Conservation (phyloP, 2,113 vertebrate genomes). For the Strigops habroptila region DNA sequence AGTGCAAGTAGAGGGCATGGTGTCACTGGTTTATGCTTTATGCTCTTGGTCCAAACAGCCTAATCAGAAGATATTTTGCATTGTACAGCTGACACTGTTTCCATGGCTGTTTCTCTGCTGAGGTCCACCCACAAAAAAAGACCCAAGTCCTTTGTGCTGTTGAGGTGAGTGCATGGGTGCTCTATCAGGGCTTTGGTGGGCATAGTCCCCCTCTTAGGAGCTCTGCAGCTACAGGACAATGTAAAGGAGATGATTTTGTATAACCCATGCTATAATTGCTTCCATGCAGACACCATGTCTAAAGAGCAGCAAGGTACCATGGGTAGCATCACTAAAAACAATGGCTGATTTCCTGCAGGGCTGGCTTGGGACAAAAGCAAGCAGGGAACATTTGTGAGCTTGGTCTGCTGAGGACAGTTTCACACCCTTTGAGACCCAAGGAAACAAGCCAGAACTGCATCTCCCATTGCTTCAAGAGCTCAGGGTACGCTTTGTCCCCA, state of each 20-base stretch:
- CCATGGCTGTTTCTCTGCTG: neutral
- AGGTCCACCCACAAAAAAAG: neutral
- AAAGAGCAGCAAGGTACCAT: neutral
- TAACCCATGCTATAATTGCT: neutral
- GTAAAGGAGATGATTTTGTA: neutral
- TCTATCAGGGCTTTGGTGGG: neutral
- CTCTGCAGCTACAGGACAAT: neutral
- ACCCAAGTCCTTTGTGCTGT: neutral
- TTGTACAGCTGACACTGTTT: neutral
- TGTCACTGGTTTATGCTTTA: neutral
- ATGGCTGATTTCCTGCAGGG: neutral
- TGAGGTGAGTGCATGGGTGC: neutral
- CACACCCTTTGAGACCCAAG: neutral
- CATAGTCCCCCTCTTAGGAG: neutral
- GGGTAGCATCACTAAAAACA: neutral
- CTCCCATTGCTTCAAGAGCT: neutral
- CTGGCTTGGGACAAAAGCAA: neutral
- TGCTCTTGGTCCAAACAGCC: neutral
- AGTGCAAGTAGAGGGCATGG: neutral
- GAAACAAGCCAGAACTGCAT: neutral
- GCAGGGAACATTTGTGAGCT: neutral
- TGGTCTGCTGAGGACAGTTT: neutral
- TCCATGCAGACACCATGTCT: neutral
- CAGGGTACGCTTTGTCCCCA: conserved; percentile 8
- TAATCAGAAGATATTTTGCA: neutral